Evolutionary conservation across 1,140 invertebrate genomes (phyloP).

Genomic region (Eriosoma lanigerum): DNA sequence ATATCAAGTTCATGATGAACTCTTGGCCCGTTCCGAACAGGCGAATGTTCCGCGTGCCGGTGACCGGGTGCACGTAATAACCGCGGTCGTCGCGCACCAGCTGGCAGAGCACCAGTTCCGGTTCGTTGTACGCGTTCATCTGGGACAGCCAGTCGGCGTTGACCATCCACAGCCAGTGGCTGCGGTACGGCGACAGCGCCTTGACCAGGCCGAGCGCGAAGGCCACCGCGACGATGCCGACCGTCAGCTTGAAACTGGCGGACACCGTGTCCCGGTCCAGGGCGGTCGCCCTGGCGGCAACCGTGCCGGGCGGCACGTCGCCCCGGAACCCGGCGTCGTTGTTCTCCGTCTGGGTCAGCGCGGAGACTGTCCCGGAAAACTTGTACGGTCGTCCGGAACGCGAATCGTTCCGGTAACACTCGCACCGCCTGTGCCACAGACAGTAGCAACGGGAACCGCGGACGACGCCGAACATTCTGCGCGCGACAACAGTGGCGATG

Average conservation of each 20-base stretch:
- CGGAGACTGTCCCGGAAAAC: too few species aligned
- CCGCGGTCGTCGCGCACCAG: too few species aligned
- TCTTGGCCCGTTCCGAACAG: not conserved
- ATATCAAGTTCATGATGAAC: not conserved
- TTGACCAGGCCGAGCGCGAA: not conserved
- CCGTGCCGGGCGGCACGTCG: not conserved
- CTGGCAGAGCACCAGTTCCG: not conserved
- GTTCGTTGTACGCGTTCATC: not conserved
- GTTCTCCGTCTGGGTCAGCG: not conserved
- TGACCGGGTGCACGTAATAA: not conserved
- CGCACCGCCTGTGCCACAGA: constrained; percentile 6
- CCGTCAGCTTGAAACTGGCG: not conserved
- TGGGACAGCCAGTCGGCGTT: too few species aligned
- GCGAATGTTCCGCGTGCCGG: not conserved
- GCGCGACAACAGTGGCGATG: not conserved
- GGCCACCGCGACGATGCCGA: not conserved
- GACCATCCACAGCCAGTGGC: constrained; percentile 19
- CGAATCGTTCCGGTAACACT: not conserved
- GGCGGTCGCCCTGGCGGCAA: not conserved
- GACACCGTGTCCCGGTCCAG: not conserved
- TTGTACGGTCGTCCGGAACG: not conserved
- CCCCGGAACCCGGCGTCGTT: not conserved
- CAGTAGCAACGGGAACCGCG: constrained; percentile 12
- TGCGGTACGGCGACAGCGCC: not conserved
- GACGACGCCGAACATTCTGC: not conserved